Conservation (phyloP, 2,797 vertebrate species). For the Falco biarmicus region DNA sequence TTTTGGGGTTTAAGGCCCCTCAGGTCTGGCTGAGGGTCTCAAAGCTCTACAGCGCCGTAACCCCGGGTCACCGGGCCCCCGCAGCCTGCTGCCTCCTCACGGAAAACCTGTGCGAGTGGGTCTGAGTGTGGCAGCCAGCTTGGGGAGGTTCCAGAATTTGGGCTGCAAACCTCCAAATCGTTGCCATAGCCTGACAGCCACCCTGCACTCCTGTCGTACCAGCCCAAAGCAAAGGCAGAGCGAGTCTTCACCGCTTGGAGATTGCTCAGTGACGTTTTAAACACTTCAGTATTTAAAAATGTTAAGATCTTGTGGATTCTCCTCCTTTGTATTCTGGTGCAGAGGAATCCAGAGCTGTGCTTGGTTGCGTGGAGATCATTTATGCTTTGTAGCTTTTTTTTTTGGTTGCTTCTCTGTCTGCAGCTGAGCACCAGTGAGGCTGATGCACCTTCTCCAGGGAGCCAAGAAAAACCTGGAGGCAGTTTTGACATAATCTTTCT, state of each 20-base stretch:
- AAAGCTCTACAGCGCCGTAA: background rate
- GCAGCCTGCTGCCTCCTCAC: background rate
- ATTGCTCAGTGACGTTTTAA: background rate
- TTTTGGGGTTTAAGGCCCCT: background rate
- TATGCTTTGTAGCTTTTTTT: background rate
- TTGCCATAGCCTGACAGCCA: accelerated
- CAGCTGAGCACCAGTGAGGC: background rate
- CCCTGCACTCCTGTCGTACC: background rate
- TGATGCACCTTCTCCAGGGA: background rate
- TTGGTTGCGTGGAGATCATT: background rate
- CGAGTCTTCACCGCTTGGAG: background rate
- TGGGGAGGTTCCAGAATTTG: background rate
- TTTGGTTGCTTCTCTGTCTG: background rate
- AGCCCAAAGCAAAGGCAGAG: background rate
- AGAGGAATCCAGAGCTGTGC: background rate
- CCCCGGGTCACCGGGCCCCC: background rate
- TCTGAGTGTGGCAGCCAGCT: background rate
- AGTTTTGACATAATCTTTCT: background rate
- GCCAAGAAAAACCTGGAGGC: background rate
- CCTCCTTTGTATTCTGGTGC: background rate
- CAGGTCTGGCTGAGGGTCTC: background rate
- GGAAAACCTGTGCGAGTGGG: background rate
- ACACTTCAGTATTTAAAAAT: background rate
- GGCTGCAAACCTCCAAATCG: background rate
- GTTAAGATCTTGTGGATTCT: background rate